Conservation (phyloP, 2,888 invertebrate genomes). For the Tholera decimalis region DNA sequence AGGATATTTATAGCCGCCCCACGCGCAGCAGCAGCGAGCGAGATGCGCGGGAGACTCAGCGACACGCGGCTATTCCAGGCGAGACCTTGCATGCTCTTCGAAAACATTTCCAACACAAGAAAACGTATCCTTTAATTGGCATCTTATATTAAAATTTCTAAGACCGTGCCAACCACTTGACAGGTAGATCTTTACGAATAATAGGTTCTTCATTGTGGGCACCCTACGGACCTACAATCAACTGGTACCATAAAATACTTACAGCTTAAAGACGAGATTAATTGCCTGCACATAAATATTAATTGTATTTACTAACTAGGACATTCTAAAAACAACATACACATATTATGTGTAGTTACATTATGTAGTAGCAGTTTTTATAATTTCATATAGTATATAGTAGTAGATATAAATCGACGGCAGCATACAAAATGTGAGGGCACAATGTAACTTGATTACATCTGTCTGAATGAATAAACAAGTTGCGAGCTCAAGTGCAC, state of each 20-base stretch:
- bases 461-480: slow-evolving; percentile 76
- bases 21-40: slow-evolving; percentile 82
- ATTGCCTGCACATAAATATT: not conserved
- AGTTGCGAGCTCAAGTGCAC: slow-evolving; percentile 74
- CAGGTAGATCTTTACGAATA: not conserved
- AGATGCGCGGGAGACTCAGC: slow-evolving; percentile 86
- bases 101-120: slow-evolving; percentile 43
- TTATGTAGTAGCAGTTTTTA: not conserved
- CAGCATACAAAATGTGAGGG: slow-evolving; percentile 41
- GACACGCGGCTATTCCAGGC: slow-evolving; percentile 85
- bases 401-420: not conserved
- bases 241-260: not conserved
- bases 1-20: slow-evolving; percentile 88
- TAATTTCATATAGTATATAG: not conserved
- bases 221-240: not conserved
- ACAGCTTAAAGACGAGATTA: not conserved
- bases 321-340: not conserved
- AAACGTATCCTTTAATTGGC: slow-evolving; percentile 35
- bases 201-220: not conserved
- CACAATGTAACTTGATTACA: slow-evolving; percentile 76
- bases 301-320: too few relatives aligned
- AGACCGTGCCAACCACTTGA: not conserved
- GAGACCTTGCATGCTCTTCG: slow-evolving; percentile 82
- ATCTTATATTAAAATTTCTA: not conserved
- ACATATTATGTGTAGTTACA: not conserved